Percentiles rank a stretch among this genome's conserved stretches.
Conservation (phyloP, 2,888 invertebrate species). For the Chrysolina haemoptera region DNA sequence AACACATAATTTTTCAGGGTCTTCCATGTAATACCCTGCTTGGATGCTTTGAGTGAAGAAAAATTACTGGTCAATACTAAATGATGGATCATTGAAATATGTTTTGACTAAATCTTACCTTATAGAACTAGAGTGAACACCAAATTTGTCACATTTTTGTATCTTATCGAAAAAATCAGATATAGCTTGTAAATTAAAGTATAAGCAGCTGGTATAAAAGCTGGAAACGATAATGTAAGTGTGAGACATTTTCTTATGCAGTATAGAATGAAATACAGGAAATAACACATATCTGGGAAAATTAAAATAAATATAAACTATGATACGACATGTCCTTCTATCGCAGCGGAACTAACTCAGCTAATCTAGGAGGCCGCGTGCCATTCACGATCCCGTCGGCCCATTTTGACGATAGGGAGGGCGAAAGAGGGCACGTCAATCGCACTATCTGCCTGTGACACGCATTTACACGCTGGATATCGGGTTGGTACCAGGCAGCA, state of each 20-base stretch:
- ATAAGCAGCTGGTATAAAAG: neutral
- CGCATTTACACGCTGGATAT: slow-evolving; percentile 59
- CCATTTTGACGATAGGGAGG: slow-evolving; percentile 20
- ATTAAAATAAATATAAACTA: neutral
- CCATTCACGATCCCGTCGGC: slow-evolving; percentile 28
- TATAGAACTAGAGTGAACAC: too few relatives aligned
- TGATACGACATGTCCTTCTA: neutral
- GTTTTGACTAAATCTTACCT: too few relatives aligned
- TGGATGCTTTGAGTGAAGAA: too few relatives aligned
- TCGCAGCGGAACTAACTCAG: slow-evolving; percentile 43
- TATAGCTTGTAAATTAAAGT: neutral
- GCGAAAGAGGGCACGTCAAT: slow-evolving; percentile 57
- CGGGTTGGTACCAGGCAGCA: slow-evolving; percentile 54
- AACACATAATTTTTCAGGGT: too few relatives aligned
- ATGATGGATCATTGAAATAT: too few relatives aligned
- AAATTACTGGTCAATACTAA: too few relatives aligned
- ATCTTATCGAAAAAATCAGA: too few relatives aligned
- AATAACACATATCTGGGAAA: neutral
- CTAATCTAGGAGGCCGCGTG: slow-evolving; percentile 50
- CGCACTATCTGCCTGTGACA: slow-evolving; percentile 63
- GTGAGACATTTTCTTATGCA: neutral
- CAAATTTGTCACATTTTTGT: too few relatives aligned
- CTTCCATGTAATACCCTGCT: too few relatives aligned
- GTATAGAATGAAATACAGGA: neutral
- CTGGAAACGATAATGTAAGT: neutral